A percentile compares a stretch with the other conserved stretches of the same genome.
These are phyloP conservation scores for Drosophila tristis DNA, from an alignment of 1,140 invertebrate species.

Conservation along the genomic window DNA sequence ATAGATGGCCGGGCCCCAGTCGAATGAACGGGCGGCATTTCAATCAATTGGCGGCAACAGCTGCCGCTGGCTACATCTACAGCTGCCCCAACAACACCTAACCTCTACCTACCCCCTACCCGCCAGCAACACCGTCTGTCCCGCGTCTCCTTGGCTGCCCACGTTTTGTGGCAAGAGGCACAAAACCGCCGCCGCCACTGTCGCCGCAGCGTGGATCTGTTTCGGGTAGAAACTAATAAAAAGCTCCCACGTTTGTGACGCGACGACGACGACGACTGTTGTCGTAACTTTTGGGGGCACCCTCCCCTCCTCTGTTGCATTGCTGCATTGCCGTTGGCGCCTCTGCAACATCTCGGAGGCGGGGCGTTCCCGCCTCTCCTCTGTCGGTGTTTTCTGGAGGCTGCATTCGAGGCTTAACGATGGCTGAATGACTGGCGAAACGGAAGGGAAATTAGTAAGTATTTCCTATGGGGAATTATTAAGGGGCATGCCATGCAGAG, in stretches of 20 bases:
- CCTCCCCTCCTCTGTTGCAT: neutral
- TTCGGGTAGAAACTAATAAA: constrained; percentile 67
- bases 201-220: constrained; percentile 37
- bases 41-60: constrained; percentile 39
- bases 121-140: neutral
- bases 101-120: neutral
- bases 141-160: constrained; percentile 23
- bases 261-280: constrained; percentile 45
- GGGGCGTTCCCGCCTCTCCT: neutral
- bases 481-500: no score
- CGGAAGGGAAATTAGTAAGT: neutral
- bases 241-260: constrained; percentile 72
- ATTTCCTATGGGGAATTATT: no score
- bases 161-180: constrained; percentile 53
- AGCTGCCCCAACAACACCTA: constrained; percentile 16
- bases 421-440: neutral
- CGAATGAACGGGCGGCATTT: constrained; percentile 66
- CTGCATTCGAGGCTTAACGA: constrained; percentile 14
- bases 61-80: constrained; percentile 49
- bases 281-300: constrained; percentile 59
- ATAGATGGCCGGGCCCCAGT: constrained; percentile 45
- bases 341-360: constrained; percentile 18
- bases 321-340: constrained; percentile 49
- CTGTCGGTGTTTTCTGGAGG: neutral
- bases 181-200: constrained; percentile 24